Evolutionary conservation across 2,888 invertebrate genomes (phyloP), one percentile per base, ranked within the genome.

Genomic region (Apodemia mormo): DNA sequence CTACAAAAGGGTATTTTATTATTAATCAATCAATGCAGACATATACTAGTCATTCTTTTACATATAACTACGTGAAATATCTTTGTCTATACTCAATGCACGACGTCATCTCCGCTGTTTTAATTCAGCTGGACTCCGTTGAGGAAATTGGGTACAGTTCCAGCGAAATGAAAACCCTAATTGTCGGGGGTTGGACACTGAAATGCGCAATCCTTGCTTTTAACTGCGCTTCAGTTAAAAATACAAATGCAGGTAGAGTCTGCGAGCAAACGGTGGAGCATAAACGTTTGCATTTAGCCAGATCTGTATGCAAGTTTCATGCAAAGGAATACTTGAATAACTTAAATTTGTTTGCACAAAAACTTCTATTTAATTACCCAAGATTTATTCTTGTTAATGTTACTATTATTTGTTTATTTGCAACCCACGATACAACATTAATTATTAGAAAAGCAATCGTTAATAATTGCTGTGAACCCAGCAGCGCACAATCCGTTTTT

Each of bases 281-380:
- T 84, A 81, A 87, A 85, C 84, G 85, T 82, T 81, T 81, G 82
- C 81, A 87, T 88, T 87, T 85, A 83, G 82, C 82, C 86, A 81
- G 81, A 83, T 86, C 81, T 83, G 86, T 86, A 89, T 90, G 90
- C 90, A 85, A 85, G 85, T 86, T 85, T 82, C 86, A 85, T 87
- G 87, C 86, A 85, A 85, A 88, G 85, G 86, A 85, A 86, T 85
- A 81, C 88, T 90, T 86, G 92, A 91, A 90, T 90, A 91, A 90
- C 88, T 92, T 88, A 87, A 84, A 83, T 84, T 78, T 87, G 91
- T 92, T 92, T 90, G 90, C 89, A 89, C 89, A 91, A 92, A 92
- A 92, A 91, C 88, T 88, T 82, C 87, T 87, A 87, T 88, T 84
- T 86, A 82, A 90, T 90, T 89, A 85, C 84, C 73, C 84, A 82